Base-by-base conservation (phyloP, 2,888 invertebrate species). In the Amorpha juglandis region DNA sequence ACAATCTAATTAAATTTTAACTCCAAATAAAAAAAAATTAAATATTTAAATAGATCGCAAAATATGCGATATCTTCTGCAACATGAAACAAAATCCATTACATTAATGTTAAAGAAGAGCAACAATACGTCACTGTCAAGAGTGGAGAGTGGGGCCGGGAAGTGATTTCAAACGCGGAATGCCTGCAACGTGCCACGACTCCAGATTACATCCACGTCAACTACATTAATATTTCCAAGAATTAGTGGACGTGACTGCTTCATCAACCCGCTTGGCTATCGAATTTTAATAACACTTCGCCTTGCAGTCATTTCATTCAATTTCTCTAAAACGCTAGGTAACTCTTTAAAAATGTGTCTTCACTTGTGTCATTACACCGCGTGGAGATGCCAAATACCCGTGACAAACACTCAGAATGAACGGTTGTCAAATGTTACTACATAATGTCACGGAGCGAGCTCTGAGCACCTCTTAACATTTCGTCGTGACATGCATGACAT, bases 51-150 rank as follows among this genome's bases (percentile, higher is more conserved):
- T 73, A 81, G 77, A 80, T 81, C 74, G 76, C 87, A 87, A 89
- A 87, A 87, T 87, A 88, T 87, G 79, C 80, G 81, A 86, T 87
- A 88, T 87, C 81, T 90, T 90, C 81, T 84, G 83, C 81, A 81
- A 88, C 88, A 90, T 89, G 87, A 86, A 91, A 88, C 88, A 88
- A 87, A 90, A 90, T 90, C 90, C 90, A 90, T 92, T 91, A 90
- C 84, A 87, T 88, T 87, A 91, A 91, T 89, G 91, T 91, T 87
- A 87, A 90, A 91, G 89, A 89, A 88, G 89, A 88, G 89, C 80
- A 83, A 89, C 90, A 89, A 92, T 91, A 88, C 88, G 91, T 92
- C 92, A 91, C 88, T 92, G 91, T 91, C 92, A 86, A 79, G 69
- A 76, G 78, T 73, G 78, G 78, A 80, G 83, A 83, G 83, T 82